Conservation (phyloP, 2,113 vertebrate genomes). For the Channa argus region DNA sequence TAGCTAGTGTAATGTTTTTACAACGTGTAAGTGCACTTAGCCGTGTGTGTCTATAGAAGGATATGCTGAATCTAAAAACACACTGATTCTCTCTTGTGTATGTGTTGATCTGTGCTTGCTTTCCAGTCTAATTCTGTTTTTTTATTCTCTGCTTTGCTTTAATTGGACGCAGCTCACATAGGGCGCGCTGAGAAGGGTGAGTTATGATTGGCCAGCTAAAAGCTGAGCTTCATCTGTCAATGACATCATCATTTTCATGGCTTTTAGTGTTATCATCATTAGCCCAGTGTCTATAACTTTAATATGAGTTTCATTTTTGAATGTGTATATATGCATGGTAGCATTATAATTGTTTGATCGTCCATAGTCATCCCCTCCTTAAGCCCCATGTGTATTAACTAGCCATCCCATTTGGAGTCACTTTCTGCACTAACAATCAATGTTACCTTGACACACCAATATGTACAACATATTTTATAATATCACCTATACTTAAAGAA, state of each 20-base stretch:
- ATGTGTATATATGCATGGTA: conserved; percentile 7
- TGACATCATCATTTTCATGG: conserved; percentile 6
- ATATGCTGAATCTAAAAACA: background rate
- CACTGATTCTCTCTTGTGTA: background rate
- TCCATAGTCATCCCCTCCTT: conserved; percentile 16
- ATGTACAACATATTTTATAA: background rate
- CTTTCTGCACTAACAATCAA: background rate
- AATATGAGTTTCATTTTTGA: background rate
- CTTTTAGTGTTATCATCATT: conserved; percentile 24
- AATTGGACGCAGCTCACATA: conserved; percentile 76
- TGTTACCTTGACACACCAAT: conserved; percentile 15
- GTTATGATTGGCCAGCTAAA: conserved; percentile 57
- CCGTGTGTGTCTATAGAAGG: background rate
- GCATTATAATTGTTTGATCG: background rate
- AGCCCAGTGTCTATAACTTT: conserved; percentile 4
- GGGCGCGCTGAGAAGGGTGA: conserved; percentile 81
- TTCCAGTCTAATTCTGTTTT: conserved; percentile 67
- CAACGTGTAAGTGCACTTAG: background rate
- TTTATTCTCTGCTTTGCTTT: conserved; percentile 72
- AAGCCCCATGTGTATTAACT: conserved; percentile 8
- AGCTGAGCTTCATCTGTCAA: conserved; percentile 60
- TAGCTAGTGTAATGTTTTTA: background rate
- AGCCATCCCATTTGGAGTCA: conserved; percentile 17
- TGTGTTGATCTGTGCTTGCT: conserved; percentile 41
- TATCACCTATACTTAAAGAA: background rate